Evolutionary conservation across 2,113 vertebrate genomes (phyloP), one percentile per base, ranked within the genome.

Genomic region (Epinephelus cyanopodus): DNA sequence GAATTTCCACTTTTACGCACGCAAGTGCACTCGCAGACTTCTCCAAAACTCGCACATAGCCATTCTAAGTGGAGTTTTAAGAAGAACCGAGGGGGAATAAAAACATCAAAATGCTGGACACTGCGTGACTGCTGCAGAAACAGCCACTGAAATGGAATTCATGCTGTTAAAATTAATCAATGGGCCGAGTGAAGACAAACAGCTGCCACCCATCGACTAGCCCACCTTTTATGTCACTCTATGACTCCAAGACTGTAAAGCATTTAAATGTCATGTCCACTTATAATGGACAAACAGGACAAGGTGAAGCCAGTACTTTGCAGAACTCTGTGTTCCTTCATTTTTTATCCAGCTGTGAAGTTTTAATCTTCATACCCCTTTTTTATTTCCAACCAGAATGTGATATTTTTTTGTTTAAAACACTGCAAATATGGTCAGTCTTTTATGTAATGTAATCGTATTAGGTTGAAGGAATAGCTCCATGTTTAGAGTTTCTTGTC

Each of bases 151-250:
- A 71, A 45, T 37, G 19, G 47, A 72, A 50, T 47, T 77, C 53
- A 67, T 45, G 67, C 39, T 65, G 75, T 76, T 77, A 42, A 12
- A 39, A 42, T 56, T 66, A 63, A 84, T 79, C 70, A 66, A 65
- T 64, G n/a, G 23, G 48, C n/a, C 0, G 3, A 37, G 0, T n/a
- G 25, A 65, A 73, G 72, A 81, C 67, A 62, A 70, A 84, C 2
- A 73, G 57, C 33, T 75, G 29, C 84, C 63, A 70, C 56, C 67
- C 5, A 3, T 0, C 42, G 79, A 48, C 33, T 12, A 12, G 42
- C 42, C 42, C 3, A 57, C 42, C 70, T 78, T 73, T 85, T 58
- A 63, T 50, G 23, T 33, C 27, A 39, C 21, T 53, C 18, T 29
- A 15, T 66, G 64, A 68, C 45, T 73, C 50, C 13, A 60, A 58